Base-by-base conservation (phyloP, 2,113 vertebrate species). In the Colius striatus region DNA sequence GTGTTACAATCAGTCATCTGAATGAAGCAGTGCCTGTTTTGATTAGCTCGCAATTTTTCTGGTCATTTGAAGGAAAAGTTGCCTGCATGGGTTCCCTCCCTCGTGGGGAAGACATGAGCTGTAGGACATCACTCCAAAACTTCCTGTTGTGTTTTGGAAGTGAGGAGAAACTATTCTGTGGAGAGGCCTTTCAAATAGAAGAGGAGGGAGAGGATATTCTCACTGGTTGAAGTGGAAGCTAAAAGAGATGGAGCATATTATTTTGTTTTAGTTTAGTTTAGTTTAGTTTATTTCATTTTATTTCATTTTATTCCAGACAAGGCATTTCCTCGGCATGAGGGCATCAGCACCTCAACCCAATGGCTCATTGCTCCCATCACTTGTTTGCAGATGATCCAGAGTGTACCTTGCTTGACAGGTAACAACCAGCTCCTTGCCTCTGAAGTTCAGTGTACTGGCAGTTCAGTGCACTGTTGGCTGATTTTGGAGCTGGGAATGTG, bases 1-100 rank as follows among this genome's bases (percentile, higher is more conserved):
- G 8, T 20, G 70, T 54, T 65, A 53, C 93, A 96, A 94, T 95
- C 95, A 94, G 70, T 30, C 41, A 12, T 30, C 54, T 41, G 74
- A 65, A 89, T 16, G 91, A 57, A 63, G 84, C 77, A 3, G 34
- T 6, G 36, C 72, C 81, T 91, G 18, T 36, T 84, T 23, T 91
- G 92, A 95, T 94, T 89, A 91, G 70, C 73, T 55, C 48, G 48
- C 38, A 23, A 65, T 89, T 92, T 78, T 87, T 34, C 48, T 93
- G 81, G 66, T 68, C 74, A 16, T 89, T 91, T 84, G 55, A 55
- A 92, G 67, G 29, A 74, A 76, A 90, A 79, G 54, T 53, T 75
- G 38, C 41, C 62, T 63, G 6, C 22, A 11, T 29, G 6, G 54
- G 25, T 85, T 82, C 60, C 18, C 26, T 75, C 62, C 26, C 87